These are phyloP conservation scores for Ichneumoninae sp. DNA, from an alignment of 2,888 invertebrate species.

Conservation along the genomic window DNA sequence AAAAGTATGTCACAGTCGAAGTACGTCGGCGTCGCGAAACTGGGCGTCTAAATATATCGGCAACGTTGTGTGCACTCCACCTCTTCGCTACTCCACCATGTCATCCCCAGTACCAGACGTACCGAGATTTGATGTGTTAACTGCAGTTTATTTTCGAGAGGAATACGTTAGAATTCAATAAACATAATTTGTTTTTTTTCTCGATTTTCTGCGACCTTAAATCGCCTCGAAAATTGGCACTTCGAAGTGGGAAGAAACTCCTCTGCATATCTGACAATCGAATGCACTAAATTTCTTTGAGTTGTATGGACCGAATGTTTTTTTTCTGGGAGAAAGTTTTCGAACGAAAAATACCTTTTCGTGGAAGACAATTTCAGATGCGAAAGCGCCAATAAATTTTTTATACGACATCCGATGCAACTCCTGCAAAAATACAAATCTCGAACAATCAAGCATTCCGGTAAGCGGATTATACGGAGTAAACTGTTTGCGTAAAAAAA, in stretches of 20 bases:
- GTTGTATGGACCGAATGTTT: background rate
- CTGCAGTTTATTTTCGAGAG: slow-evolving; percentile 1
- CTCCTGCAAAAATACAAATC: background rate
- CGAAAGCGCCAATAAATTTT: background rate
- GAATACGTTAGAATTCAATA: background rate
- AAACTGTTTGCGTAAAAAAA: slow-evolving; percentile 44
- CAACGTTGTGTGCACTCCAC: slow-evolving; percentile 68
- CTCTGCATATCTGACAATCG: background rate
- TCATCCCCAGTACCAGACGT: slow-evolving; percentile 22
- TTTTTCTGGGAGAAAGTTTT: background rate
- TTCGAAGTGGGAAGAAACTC: background rate
- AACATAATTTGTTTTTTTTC: background rate
- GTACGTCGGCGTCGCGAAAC: slow-evolving; percentile 70
- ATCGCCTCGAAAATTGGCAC: background rate
- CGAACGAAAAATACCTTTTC: background rate
- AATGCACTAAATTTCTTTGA: background rate
- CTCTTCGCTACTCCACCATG: slow-evolving; percentile 71
- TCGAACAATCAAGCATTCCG: slow-evolving; percentile 28
- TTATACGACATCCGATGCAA: background rate
- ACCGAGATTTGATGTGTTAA: slow-evolving; percentile 21
- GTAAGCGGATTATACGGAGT: background rate
- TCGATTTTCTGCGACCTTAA: background rate
- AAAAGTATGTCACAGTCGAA: slow-evolving; percentile 77
- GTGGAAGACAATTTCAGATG: background rate
- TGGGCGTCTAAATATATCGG: slow-evolving; percentile 77